Percentiles rank a stretch among this genome's conserved stretches.
Conservation (phyloP, 2,888 invertebrate species). For the Antitype chi region DNA sequence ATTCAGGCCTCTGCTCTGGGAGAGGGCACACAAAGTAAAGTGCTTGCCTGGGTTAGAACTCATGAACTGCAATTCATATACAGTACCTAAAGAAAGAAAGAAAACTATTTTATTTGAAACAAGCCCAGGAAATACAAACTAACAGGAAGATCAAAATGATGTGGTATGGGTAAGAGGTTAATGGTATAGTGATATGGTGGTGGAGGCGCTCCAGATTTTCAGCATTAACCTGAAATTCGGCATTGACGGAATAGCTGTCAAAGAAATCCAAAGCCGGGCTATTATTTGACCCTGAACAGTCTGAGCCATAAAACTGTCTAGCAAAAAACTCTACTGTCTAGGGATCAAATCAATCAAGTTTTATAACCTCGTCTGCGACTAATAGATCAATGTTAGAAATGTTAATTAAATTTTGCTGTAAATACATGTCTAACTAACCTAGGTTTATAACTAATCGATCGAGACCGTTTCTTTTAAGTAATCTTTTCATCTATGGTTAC, state of each 20-base stretch:
- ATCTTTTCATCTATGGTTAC: neutral
- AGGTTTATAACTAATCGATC: neutral
- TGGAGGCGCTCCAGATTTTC: neutral
- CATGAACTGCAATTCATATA: too few relatives aligned
- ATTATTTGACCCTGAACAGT: constrained; percentile 23
- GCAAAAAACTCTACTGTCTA: constrained; percentile 1
- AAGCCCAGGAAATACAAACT: too few relatives aligned
- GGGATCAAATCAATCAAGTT: neutral
- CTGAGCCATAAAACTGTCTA: constrained; percentile 12
- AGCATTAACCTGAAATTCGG: neutral
- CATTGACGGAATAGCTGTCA: neutral
- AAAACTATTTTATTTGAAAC: too few relatives aligned
- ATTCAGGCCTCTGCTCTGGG: too few relatives aligned
- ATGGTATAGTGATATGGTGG: too few relatives aligned
- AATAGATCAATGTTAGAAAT: neutral
- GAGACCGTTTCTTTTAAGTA: neutral
- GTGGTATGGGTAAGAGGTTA: too few relatives aligned
- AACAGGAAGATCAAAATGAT: too few relatives aligned
- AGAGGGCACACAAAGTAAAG: too few relatives aligned
- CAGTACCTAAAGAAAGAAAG: too few relatives aligned
- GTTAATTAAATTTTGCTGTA: neutral
- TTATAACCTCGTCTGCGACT: neutral
- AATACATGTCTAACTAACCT: neutral
- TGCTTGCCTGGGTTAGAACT: too few relatives aligned
- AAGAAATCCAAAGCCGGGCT: neutral